Evolutionary conservation across 2,888 invertebrate genomes (phyloP), one percentile per base, ranked within the genome.

Genomic region (Neocrepidodera transversa): DNA sequence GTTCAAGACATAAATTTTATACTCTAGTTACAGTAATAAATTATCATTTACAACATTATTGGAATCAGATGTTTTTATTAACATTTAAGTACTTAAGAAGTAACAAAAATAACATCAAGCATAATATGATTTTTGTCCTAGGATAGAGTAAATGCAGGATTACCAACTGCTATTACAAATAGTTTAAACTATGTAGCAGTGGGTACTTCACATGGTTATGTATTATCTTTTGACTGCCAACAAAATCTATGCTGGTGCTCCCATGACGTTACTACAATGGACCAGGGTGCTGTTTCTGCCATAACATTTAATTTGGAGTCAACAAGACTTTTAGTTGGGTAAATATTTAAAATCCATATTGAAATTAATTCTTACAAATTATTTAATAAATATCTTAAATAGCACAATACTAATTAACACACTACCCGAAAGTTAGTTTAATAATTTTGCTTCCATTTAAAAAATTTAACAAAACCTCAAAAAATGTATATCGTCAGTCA

Each of bases 131-230:
- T 35, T 14, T 5, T 35, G 66, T 81, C 80, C 53, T 75, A 93
- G 92, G 95, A 96, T 71, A 86, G 93, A 68, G 91, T 95, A 11
- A 89, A 92, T 79, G 92, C 95, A 54, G 97, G 97, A 3, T 83
- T 90, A 64, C 92, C 95, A 7, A 95, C 95, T 59, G 90, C 93
- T 4, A 85, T 92, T 73, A 89, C 92, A 67, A 91, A 91, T 3
- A 85, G 83, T 65, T 83, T 87, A 6, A 88, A 90, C 53, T 87
- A 90, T 79, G 86, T 96, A 63, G 92, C 92, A n/a, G 87, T 97
- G 23, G 97, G 97, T 30, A 97, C 96, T 23, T 94, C 95, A 18
- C 95, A 96, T 79, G 97, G 97, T 0, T 88, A 94, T 68, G 86
- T 95, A 52, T 82, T 97, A 20, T 88, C 93, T 53, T 95, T 94